Evolutionary conservation across 2,888 invertebrate species (phyloP).

Genomic region (Spatulosminthurus flaviceps): DNA sequence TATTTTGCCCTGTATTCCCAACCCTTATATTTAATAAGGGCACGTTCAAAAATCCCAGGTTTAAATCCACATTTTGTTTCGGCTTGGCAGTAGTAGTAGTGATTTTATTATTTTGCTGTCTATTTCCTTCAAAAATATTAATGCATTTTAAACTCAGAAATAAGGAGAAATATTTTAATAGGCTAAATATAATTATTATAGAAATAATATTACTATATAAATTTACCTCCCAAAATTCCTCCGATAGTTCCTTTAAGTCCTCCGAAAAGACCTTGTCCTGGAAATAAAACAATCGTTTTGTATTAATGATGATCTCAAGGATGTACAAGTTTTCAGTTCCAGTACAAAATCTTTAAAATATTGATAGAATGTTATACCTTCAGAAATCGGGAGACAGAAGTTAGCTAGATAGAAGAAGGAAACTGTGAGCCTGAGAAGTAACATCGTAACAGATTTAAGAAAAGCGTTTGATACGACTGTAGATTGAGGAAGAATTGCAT

Average conservation of each 20-base stretch:
- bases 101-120: neutral
- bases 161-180: too few relatives aligned
- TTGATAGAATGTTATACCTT: neutral
- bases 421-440: neutral
- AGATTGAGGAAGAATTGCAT: neutral
- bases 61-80: neutral
- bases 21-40: conserved; percentile 8
- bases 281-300: neutral
- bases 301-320: too few relatives aligned
- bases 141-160: too few relatives aligned
- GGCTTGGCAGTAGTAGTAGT: neutral
- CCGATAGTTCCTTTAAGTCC: conserved; percentile 36
- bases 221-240: conserved; percentile 13
- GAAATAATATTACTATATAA: neutral
- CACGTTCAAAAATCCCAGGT: neutral
- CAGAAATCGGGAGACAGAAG: neutral
- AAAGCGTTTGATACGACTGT: neutral
- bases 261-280: conserved; percentile 46
- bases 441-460: neutral
- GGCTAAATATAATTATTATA: too few relatives aligned
- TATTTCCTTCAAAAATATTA: neutral
- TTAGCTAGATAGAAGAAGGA: neutral
- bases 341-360: too few relatives aligned
- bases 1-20: neutral
- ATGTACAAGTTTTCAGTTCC: too few relatives aligned